Conservation (phyloP, 2,888 invertebrate species). For the Zaprionus obscuricornis region DNA sequence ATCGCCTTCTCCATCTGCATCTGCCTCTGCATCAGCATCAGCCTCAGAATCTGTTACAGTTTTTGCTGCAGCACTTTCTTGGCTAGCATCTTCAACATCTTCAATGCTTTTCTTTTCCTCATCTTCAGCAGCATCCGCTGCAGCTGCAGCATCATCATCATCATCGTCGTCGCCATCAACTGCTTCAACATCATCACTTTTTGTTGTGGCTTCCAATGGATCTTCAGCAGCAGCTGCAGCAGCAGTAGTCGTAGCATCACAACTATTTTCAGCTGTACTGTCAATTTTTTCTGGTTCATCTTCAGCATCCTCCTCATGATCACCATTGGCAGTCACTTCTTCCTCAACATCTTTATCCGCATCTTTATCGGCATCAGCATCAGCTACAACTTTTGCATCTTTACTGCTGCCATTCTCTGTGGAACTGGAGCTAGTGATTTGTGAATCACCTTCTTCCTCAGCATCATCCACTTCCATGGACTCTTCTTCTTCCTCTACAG, state of each 20-base stretch:
- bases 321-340: conserved; percentile 67
- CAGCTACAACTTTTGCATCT: conserved; percentile 38
- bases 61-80: conserved; percentile 56
- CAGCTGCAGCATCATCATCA: conserved; percentile 10
- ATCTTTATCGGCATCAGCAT: conserved; percentile 55
- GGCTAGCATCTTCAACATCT: conserved; percentile 49
- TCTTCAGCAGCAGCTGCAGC: too few species aligned
- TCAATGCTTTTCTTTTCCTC: conserved; percentile 41
- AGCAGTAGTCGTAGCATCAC: too few species aligned
- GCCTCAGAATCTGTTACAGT: conserved; percentile 41
- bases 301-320: conserved; percentile 62
- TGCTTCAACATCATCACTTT: conserved; percentile 8
- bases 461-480: conserved; percentile 67
- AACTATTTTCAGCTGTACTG: conserved; percentile 68
- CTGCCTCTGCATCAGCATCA: not conserved
- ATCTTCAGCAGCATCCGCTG: too few species aligned
- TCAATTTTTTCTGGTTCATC: conserved; percentile 69
- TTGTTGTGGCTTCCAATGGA: conserved; percentile 55
- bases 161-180: conserved; percentile 3
- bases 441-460: conserved; percentile 74
- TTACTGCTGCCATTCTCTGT: conserved; percentile 69
- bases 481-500: conserved; percentile 20
- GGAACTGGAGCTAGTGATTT: conserved; percentile 80
- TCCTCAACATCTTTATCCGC: conserved; percentile 69
- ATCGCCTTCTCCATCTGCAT: not conserved